phyloP scores from a whole-genome alignment of 2,888 invertebrate species.

The Opisthograptis luteolata region DNA sequence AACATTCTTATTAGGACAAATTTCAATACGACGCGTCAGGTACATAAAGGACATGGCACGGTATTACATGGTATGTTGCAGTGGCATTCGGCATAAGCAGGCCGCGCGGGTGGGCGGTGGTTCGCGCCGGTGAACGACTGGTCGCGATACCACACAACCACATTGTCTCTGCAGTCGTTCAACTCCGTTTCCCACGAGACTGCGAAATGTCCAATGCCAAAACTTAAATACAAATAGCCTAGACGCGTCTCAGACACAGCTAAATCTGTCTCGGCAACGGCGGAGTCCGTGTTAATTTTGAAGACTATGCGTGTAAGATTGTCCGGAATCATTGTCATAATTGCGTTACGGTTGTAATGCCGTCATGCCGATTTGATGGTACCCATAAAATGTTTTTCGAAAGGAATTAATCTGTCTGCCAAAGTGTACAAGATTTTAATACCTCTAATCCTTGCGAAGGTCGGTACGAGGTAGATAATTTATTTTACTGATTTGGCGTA shows the following conservation, averaged over 20 bases:
- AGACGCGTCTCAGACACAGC: slow-evolving; percentile 80
- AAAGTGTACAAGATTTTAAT: slow-evolving; percentile 12
- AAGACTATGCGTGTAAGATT: slow-evolving; percentile 53
- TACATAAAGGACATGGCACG: slow-evolving; percentile 23
- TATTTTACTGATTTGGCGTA: slow-evolving; percentile 11
- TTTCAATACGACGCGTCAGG: background rate
- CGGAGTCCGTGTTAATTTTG: slow-evolving; percentile 56
- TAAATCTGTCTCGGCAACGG: slow-evolving; percentile 75
- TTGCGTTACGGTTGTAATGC: slow-evolving; percentile 48
- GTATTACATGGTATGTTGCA: slow-evolving; percentile 41
- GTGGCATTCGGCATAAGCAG: slow-evolving; percentile 41
- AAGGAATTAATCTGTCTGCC: slow-evolving; percentile 23
- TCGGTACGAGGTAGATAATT: slow-evolving; percentile 4
- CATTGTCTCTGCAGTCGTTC: slow-evolving; percentile 83
- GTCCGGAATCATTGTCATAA: slow-evolving; percentile 51
- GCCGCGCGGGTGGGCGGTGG: slow-evolving; percentile 61
- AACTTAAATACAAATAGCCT: slow-evolving; percentile 80
- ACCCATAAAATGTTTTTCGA: slow-evolving; percentile 37
- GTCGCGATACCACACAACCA: slow-evolving; percentile 69
- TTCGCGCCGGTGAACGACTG: slow-evolving; percentile 63
- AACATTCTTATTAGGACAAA: slow-evolving; percentile 12
- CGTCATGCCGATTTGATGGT: slow-evolving; percentile 43
- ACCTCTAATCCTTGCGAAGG: slow-evolving; percentile 3
- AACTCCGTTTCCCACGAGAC: slow-evolving; percentile 83
- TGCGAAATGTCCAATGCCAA: slow-evolving; percentile 79